These are phyloP conservation scores for Loris lydekkerianus DNA, from an alignment of 2,797 vertebrate genomes.

Conservation along the genomic window DNA sequence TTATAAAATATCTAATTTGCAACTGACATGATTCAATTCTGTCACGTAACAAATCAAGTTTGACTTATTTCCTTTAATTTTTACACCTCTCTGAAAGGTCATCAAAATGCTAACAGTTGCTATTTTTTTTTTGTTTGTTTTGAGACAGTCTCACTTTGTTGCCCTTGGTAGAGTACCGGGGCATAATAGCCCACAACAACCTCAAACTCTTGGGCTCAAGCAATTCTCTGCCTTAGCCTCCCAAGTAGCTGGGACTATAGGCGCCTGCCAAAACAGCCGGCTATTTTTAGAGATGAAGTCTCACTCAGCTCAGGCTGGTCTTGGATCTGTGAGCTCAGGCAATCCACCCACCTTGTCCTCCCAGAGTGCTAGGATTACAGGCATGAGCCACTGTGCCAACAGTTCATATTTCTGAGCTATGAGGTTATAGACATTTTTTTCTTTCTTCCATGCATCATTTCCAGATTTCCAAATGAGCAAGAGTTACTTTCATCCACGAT, in stretches of 20 bases:
- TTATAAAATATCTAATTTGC: neutral
- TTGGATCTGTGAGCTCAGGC: no score
- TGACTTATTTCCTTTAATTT: neutral
- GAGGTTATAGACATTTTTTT: neutral
- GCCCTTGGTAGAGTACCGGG: no score
- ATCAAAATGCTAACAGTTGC: neutral
- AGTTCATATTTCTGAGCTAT: neutral
- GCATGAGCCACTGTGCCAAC: neutral
- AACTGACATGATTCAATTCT: neutral
- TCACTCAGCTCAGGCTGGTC: no score
- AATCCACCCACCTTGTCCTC: no score
- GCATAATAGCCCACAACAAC: no score
- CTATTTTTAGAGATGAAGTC: no score
- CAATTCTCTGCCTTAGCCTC: no score
- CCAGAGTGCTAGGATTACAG: no score
- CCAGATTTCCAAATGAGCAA: slow-evolving; percentile 13
- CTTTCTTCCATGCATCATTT: slow-evolving; percentile 32
- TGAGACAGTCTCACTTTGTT: no score
- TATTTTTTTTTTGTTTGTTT: neutral
- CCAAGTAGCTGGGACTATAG: no score
- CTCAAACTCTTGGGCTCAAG: no score
- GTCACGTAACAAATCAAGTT: neutral
- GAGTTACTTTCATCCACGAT: slow-evolving; percentile 5
- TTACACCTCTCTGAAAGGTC: neutral
- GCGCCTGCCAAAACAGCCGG: no score